A percentile compares a stretch with the other conserved stretches of the same genome.
Evolutionary conservation across 1,140 invertebrate genomes (phyloP).

Genomic region (Hermetia illucens): DNA sequence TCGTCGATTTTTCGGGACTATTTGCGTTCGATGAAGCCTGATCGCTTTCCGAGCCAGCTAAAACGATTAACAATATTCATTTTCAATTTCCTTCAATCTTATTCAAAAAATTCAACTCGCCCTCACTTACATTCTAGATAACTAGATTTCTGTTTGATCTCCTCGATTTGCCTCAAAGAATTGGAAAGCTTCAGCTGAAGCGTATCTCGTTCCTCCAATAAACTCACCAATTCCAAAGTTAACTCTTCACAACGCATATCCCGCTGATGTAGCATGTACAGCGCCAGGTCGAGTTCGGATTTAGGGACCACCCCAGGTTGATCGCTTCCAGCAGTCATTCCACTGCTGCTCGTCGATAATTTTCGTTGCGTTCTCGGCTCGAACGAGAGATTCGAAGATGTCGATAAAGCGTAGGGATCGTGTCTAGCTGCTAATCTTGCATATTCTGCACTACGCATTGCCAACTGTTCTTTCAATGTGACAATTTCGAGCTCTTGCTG

Average conservation of each 20-base stretch:
- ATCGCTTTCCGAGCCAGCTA: constrained; percentile 4
- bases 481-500: constrained; percentile 53
- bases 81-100: constrained; percentile 6
- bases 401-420: constrained; percentile 26
- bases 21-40: neutral
- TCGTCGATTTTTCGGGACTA: constrained; percentile 1
- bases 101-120: constrained; percentile 9
- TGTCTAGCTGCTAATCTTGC: constrained; percentile 27
- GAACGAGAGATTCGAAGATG: constrained; percentile 10
- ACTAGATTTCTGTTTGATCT: constrained; percentile 21
- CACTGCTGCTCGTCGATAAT: constrained; percentile 1
- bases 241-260: constrained; percentile 81
- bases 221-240: constrained; percentile 65
- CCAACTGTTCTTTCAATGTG: constrained; percentile 46
- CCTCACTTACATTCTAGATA: constrained; percentile 6
- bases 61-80: constrained; percentile 2
- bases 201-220: constrained; percentile 72
- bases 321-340: constrained; percentile 7
- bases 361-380: too few species aligned
- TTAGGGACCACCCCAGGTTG: constrained; percentile 28
- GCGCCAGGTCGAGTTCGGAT: constrained; percentile 62
- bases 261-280: constrained; percentile 74
- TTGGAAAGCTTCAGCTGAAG: constrained; percentile 68
- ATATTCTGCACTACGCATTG: constrained; percentile 32
- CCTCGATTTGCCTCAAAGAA: constrained; percentile 56